Base-by-base conservation (phyloP, 2,888 invertebrate genomes). In the Galeruca laticollis region DNA sequence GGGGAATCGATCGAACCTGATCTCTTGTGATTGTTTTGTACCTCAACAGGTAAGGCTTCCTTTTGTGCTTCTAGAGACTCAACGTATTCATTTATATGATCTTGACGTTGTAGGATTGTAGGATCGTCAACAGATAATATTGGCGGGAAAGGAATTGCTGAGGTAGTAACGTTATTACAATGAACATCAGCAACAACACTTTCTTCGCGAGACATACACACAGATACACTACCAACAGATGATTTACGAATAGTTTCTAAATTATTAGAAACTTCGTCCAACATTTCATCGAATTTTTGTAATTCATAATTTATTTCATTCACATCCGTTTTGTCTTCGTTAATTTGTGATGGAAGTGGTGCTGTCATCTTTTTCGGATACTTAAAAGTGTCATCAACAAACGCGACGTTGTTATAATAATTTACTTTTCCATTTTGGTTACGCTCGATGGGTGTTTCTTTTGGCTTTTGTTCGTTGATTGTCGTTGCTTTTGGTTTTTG, bases 151-250 rank as follows among this genome's bases (percentile, higher is more conserved):
- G 72, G 56, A 47, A 43, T 69, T 70, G 73, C 72, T 63, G 74
- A 73, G 63, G 77, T 76, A 56, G 72, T 60, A 54, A 77, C 79
- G 83, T 89, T 88, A 81, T 89, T 88, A 81, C 88, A 86, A 77
- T 89, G 89, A 13, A 89, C 88, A 83, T 88, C 87, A 69, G 87
- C 89, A 77, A 89, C 86, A 26, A 89, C 88, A 83, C 88, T 88
- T 81, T 89, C 88, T 84, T 88, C 56, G 35, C 56, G 35, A 18
- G 35, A 57, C 56, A 57, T 73, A 37, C 76, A 77, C 52, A 73
- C 72, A 43, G 81, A 81, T 65, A 79, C 67, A 59, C 78, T 75
- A 75, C 78, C 81, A 64, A 75, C 73, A 49, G 81, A 82, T 69
- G 75, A 67, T 71, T 79, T 80, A 70, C 80, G 78, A 47, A 74